Evolutionary conservation across 2,797 vertebrate genomes (phyloP).

Genomic region (Cyclopterus lumpus): DNA sequence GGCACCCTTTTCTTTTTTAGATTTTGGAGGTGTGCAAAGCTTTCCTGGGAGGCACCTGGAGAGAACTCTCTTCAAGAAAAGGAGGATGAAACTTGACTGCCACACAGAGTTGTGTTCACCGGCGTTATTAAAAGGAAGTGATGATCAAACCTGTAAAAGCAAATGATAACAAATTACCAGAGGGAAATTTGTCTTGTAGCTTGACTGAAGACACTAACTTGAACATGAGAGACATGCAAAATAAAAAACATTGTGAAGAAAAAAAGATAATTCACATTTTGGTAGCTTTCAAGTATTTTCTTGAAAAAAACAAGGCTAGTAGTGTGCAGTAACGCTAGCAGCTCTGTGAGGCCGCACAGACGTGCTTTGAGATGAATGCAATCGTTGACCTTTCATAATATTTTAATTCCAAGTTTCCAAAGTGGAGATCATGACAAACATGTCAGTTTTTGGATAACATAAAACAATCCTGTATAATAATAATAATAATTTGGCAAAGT

Average conservation of each 20-base stretch:
- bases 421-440: too few species aligned
- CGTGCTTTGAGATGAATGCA: neutral
- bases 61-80: neutral
- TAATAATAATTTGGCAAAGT: too few species aligned
- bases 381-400: neutral
- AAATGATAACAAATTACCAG: too few species aligned
- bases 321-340: neutral
- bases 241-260: too few species aligned
- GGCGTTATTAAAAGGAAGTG: neutral
- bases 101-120: neutral
- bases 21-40: neutral
- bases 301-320: neutral
- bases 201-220: too few species aligned
- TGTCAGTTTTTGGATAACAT: too few species aligned
- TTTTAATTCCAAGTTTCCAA: too few species aligned
- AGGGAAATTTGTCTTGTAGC: too few species aligned
- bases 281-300: neutral
- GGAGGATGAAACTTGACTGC: neutral
- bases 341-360: neutral
- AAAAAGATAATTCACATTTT: neutral
- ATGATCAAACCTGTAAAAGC: neutral
- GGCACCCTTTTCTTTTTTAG: neutral
- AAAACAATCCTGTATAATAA: too few species aligned
- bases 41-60: neutral
- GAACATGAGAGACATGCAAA: constrained; percentile 1